These are phyloP conservation scores for Paratrypauchen microcephalus DNA, from an alignment of 2,797 vertebrate species.

Conservation along the genomic window DNA sequence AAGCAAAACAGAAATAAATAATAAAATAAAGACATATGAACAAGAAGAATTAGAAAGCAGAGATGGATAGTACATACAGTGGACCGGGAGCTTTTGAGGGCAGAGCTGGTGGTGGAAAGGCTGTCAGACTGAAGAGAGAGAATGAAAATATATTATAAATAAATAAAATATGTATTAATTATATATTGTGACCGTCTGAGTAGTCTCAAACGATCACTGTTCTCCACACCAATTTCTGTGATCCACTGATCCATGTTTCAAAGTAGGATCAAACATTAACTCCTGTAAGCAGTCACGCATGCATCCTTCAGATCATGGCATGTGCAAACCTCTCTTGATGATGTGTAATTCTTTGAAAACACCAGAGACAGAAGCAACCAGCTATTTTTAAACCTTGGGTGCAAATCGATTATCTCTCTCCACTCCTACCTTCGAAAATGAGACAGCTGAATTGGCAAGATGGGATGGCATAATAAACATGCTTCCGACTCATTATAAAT, in stretches of 20 bases:
- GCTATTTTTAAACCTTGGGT: not conserved
- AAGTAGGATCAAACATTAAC: not conserved
- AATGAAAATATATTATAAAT: not conserved
- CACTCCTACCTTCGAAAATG: not conserved
- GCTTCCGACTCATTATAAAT: too few species aligned
- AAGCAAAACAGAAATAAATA: slow-evolving; percentile 10
- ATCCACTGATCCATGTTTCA: not conserved
- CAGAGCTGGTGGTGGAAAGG: slow-evolving; percentile 68
- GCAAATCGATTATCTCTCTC: not conserved
- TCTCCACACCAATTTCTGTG: not conserved
- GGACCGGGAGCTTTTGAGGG: slow-evolving; percentile 77
- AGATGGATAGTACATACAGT: slow-evolving; percentile 78
- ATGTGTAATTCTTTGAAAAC: not conserved
- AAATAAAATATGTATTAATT: not conserved
- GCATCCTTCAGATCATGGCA: not conserved
- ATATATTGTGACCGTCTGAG: too few species aligned
- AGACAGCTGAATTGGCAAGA: not conserved
- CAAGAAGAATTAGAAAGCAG: slow-evolving; percentile 4
- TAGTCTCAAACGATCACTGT: not conserved
- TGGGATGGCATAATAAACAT: not conserved
- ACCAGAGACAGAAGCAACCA: not conserved
- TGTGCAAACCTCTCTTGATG: not conserved
- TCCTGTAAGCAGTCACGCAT: not conserved
- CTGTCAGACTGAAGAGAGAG: slow-evolving; percentile 72
- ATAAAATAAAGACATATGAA: not conserved